Evolutionary conservation across 2,888 invertebrate genomes (phyloP), one percentile per base, ranked within the genome.

Genomic region (Caenorhabditis sinica): DNA sequence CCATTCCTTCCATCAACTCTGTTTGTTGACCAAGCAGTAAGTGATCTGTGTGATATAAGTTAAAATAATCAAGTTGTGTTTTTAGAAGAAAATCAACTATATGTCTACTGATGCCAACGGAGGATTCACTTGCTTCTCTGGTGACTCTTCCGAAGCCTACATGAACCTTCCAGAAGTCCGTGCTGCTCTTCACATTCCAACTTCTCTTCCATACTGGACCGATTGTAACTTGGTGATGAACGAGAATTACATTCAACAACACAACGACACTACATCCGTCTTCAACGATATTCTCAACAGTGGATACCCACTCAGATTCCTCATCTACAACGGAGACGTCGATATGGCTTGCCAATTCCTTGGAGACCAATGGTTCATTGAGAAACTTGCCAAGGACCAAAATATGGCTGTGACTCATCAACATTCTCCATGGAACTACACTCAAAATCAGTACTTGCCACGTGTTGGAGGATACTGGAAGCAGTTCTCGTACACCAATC

Each of bases 321-420:
- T 91, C 60, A 89, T 91, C 74, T 91, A 91, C 79, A 91, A 91
- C 76, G 91, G 91, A 72, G 91, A 91, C 66, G 90, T 87, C 20
- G 91, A 91, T 63, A 91, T 91, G 91, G 90, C 90, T 51, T 90
- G 90, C 49, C 89, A 90, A 61, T 89, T 89, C 82, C 82, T 90
- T 17, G 91, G 90, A 58, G 90, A 91, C 74, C 87, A 91, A 77
- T 91, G 91, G 91, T 91, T 91, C 81, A 89, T 91, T 49, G 90
- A 91, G 65, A 79, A 85, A 23, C 81, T 90, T 30, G 88, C 89
- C 20, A 65, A 72, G 13, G 79, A 75, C 23, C 63, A 86, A 13
- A 68, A 74, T 17, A 87, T 89, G 89, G 36, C 51, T 23, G 74
- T 82, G 0, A 79, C 85, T 1, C 51, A 65, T 30, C 23, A 33